phyloP scores from a whole-genome alignment of 2,797 vertebrate genomes.

The Mormyrops attenuatus region DNA sequence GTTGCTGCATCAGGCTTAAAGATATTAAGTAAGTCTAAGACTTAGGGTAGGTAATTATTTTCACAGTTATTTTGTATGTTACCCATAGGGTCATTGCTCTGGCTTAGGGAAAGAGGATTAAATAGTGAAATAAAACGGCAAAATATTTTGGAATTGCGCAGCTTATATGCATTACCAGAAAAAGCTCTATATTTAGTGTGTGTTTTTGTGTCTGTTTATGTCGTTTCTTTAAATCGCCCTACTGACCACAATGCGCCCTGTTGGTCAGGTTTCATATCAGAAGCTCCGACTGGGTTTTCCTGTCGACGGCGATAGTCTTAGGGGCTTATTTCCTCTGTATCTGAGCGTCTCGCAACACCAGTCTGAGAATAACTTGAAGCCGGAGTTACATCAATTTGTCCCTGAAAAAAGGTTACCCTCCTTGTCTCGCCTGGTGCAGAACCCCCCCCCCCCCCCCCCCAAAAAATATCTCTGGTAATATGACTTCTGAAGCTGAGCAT shows the following conservation, averaged over 20 bases:
- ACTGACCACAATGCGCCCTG: not conserved
- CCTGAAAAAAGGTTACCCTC: not conserved
- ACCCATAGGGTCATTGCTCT: slow-evolving; percentile 38
- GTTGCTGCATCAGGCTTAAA: slow-evolving; percentile 28
- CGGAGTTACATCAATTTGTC: not conserved
- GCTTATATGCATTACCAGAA: not conserved
- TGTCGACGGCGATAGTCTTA: not conserved
- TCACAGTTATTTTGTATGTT: slow-evolving; percentile 40
- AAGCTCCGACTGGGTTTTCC: not conserved
- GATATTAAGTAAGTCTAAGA: slow-evolving; percentile 9
- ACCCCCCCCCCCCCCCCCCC: not conserved
- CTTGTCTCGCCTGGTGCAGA: not conserved
- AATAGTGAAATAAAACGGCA: not conserved
- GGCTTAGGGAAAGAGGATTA: not conserved
- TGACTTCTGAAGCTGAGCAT: not conserved
- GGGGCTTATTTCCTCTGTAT: not conserved
- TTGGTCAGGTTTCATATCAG: not conserved
- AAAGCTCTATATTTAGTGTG: not conserved
- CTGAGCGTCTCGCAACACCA: not conserved
- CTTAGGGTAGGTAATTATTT: slow-evolving; percentile 41
- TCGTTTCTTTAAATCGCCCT: not conserved
- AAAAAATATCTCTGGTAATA: not conserved
- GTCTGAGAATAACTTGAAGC: not conserved
- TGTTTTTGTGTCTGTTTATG: not conserved
- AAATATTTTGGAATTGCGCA: not conserved